phyloP scores from a whole-genome alignment of 2,888 invertebrate genomes.

The Zaprionus obscuricornis region DNA sequence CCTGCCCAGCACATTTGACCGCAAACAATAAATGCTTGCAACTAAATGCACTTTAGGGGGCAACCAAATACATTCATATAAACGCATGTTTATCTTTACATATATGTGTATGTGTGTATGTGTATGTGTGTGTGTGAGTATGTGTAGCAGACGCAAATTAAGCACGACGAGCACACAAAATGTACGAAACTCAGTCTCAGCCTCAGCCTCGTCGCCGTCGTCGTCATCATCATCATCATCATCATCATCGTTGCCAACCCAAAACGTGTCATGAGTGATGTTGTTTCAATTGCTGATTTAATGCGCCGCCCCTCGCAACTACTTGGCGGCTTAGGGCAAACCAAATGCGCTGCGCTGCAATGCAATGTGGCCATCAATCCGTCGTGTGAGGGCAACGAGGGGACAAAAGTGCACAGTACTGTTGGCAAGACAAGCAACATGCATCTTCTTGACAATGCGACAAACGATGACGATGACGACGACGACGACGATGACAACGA shows the following conservation, averaged over 20 bases:
- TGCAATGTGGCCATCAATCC: constrained; percentile 18
- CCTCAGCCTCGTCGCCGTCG: constrained; percentile 15
- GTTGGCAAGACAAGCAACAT: constrained; percentile 76
- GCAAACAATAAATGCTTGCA: constrained; percentile 78
- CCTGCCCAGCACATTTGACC: constrained; percentile 67
- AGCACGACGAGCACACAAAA: constrained; percentile 72
- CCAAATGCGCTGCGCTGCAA: too few relatives aligned
- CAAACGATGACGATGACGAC: constrained; percentile 76
- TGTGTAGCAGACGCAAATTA: constrained; percentile 66
- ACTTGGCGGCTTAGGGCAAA: constrained; percentile 38
- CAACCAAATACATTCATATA: constrained; percentile 29
- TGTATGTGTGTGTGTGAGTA: constrained; percentile 23
- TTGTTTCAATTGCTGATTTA: constrained; percentile 80
- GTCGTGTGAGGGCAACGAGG: not conserved
- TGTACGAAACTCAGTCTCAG: constrained; percentile 41
- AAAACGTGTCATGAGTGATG: constrained; percentile 80
- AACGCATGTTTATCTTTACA: not conserved
- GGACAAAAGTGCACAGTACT: constrained; percentile 44
- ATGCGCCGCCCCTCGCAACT: constrained; percentile 65
- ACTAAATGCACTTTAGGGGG: constrained; percentile 79
- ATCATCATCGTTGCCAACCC: constrained; percentile 41
- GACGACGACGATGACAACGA: constrained; percentile 69
- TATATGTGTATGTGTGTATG: not conserved
- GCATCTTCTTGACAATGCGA: constrained; percentile 80
- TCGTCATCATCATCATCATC: too few relatives aligned